These are phyloP conservation scores for Ctenosaura bakeri DNA, from an alignment of 2,797 vertebrate genomes.

Conservation along the genomic window DNA sequence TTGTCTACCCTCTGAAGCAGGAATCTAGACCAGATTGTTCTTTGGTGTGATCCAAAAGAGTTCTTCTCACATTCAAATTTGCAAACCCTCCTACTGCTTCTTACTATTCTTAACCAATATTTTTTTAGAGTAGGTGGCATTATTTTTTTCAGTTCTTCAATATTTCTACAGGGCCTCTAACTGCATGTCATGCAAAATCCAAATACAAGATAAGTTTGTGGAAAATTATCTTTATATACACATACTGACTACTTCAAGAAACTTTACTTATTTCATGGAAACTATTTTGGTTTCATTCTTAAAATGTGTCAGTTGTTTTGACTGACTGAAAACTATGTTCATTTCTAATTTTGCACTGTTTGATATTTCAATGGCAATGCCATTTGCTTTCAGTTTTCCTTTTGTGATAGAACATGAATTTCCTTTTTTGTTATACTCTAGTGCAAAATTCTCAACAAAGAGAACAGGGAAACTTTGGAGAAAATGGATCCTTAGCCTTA, in stretches of 20 bases:
- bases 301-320: neutral
- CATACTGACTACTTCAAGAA: neutral
- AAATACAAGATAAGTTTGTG: neutral
- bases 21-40: neutral
- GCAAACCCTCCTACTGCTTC: neutral
- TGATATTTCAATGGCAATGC: neutral
- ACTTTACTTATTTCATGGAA: neutral
- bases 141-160: neutral
- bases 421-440: neutral
- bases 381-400: neutral
- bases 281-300: neutral
- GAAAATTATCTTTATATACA: neutral
- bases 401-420: neutral
- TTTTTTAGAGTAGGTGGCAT: neutral
- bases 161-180: neutral
- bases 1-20: neutral
- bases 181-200: neutral
- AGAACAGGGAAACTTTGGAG: neutral
- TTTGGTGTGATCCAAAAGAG: neutral
- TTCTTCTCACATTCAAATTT: neutral
- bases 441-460: neutral
- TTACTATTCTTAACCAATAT: neutral
- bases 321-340: neutral
- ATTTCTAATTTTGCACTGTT: neutral
- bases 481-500: neutral